These are phyloP conservation scores for Condylura cristata DNA, from an alignment of 2,113 vertebrate species.

Conservation along the genomic window DNA sequence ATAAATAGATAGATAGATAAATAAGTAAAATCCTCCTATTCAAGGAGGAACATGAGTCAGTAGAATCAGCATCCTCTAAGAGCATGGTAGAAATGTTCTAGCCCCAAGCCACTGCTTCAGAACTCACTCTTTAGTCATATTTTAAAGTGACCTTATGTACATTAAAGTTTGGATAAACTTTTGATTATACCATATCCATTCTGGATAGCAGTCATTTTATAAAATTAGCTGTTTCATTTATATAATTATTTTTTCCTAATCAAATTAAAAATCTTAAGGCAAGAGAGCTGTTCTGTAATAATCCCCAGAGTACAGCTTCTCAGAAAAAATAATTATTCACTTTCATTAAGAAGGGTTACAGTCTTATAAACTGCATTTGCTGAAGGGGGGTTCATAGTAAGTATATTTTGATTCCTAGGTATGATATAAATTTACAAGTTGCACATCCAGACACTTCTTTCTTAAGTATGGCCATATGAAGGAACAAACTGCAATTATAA, in stretches of 20 bases:
- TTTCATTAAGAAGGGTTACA: not conserved
- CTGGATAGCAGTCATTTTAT: not conserved
- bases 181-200: not conserved
- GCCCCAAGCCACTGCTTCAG: not conserved
- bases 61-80: not conserved
- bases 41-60: not conserved
- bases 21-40: not conserved
- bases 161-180: not conserved
- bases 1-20: not conserved
- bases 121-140: not conserved
- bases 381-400: not conserved
- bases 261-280: conserved; percentile 12
- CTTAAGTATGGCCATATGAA: not conserved
- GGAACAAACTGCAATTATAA: not conserved
- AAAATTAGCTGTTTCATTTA: not conserved
- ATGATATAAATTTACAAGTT: not conserved
- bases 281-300: not conserved
- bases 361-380: not conserved
- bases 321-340: not conserved
- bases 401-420: not conserved
- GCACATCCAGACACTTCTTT: not conserved
- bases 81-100: not conserved
- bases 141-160: not conserved
- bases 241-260: not conserved
- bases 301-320: not conserved